Base-by-base conservation (phyloP, 2,888 invertebrate genomes). In the Creontiades dilutus region DNA sequence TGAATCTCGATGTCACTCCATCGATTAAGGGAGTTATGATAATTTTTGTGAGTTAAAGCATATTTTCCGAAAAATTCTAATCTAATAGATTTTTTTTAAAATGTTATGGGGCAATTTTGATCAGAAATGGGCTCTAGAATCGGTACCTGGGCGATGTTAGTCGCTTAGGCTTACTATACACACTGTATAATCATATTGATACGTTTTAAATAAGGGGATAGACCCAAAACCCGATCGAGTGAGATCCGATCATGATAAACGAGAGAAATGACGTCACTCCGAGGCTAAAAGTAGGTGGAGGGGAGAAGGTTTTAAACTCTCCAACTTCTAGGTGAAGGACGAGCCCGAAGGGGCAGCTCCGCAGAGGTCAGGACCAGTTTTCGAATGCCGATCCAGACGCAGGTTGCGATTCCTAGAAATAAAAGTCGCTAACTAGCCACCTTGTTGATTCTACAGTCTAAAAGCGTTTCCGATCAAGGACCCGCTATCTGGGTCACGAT, bases 251-350 rank as follows among this genome's bases (percentile, higher is more conserved):
- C 3, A 37, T 37, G 37, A 37, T 52, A 52, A 52, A 3, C 1
- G 16, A n/a, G n/a, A n/a, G 16, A 57, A 57, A 57, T 57, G 57
- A 57, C 57, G 57, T 57, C 57, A 57, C n/a, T 1, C 5, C 19
- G n/a, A n/a, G 57, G n/a, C 16, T 57, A 1, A n/a, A n/a, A n/a
- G 16, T n/a, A 1, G 52, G 52, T 52, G 52, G 52, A 14, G 52
- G 19, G 9, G 68, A 23, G 68, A 9, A 23, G 27, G 23, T 68
- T 52, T 52, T 1, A 80, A 47, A 80, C 27, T 46, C 16, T 46
- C 78, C 28, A 80, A 80, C 46, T 80, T 80, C 78, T 80, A 46
- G 78, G 78, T 80, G 78, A 80, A 80, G 78, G 78, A 47, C 78
- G 46, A 9, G 12, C 19, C 68, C 27, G 68, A n/a, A 57, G 68